Evolutionary conservation across 2,113 vertebrate species (phyloP), one percentile per base, ranked within the genome.

Genomic region (Cavia porcellus): DNA sequence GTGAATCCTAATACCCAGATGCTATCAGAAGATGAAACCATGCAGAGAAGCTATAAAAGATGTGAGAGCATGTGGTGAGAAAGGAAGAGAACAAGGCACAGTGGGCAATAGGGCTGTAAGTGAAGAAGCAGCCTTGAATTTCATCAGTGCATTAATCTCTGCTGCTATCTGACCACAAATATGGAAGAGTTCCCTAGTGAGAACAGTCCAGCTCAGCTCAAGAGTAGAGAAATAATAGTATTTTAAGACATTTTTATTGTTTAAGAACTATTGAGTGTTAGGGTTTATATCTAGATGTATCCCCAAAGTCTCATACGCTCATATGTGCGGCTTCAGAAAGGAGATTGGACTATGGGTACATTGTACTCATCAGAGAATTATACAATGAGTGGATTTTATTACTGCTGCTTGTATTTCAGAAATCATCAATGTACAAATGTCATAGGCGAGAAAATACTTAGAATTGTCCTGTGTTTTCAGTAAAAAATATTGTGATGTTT

Each of bases 361-460:
- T 42, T 38, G 45, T 12, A 12, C 5, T 45, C 4, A 42, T 35
- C 32, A 45, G 17, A 25, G 22, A 38, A 74, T 42, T 13, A 57
- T 57, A 17, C 55, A 57, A 57, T 57, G 14, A 17, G 55, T 57
- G 55, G 55, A 82, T 86, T 90, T 96, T 62, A 95, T 89, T 89
- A 22, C 42, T 80, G 3, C 74, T 92, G 77, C 82, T 97, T 89
- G 88, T 74, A 89, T 62, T 24, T 25, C 11, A 61, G 64, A 92
- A 77, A 38, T 61, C 64, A 96, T 95, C 30, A 35, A 30, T 92
- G 66, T 95, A 87, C 77, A 92, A 55, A 79, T 28, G 1, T 57
- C 75, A 35, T 47, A 70, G 13, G 28, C 20, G 24, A 89, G 59
- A 97, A 97, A 97, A 90, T 86, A 89, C 77, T 92, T 84, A 81